A percentile compares a stretch with the other conserved stretches of the same genome.
Evolutionary conservation across 92 coral and sea anemone species (phyloP).

Genomic region (Porites lobata): DNA sequence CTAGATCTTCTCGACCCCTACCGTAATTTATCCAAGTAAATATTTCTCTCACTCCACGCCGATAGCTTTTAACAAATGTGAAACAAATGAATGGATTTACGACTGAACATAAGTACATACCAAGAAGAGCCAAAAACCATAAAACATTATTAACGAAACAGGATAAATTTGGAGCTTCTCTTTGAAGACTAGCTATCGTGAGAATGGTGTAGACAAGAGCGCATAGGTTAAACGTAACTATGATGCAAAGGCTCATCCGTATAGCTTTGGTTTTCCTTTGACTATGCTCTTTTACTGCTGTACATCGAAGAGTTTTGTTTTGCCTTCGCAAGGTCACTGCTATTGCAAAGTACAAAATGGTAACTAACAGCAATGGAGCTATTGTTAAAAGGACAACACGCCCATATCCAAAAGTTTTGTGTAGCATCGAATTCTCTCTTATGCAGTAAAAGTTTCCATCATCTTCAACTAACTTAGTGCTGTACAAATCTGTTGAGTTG

Average conservation of each 20-base stretch:
- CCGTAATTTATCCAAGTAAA: too few species aligned
- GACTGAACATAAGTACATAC: background rate
- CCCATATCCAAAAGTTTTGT: background rate
- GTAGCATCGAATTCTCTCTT: background rate
- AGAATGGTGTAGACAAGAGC: background rate
- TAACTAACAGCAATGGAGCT: background rate
- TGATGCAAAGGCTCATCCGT: background rate
- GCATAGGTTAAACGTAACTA: background rate
- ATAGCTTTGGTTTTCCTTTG: background rate
- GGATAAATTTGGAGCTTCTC: background rate
- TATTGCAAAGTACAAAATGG: background rate
- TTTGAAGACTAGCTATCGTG: background rate
- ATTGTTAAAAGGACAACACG: background rate
- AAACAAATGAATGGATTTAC: background rate
- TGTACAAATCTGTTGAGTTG: background rate
- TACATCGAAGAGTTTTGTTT: background rate
- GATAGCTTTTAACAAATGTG: background rate
- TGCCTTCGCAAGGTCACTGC: background rate
- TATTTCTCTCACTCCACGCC: background rate
- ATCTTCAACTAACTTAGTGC: background rate
- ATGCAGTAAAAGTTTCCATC: background rate
- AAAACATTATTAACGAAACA: background rate
- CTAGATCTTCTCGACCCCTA: too few species aligned
- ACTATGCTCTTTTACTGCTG: background rate
- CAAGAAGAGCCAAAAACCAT: background rate